Evolutionary conservation across 2,888 invertebrate species (phyloP).

Genomic region (Brenthis ino): DNA sequence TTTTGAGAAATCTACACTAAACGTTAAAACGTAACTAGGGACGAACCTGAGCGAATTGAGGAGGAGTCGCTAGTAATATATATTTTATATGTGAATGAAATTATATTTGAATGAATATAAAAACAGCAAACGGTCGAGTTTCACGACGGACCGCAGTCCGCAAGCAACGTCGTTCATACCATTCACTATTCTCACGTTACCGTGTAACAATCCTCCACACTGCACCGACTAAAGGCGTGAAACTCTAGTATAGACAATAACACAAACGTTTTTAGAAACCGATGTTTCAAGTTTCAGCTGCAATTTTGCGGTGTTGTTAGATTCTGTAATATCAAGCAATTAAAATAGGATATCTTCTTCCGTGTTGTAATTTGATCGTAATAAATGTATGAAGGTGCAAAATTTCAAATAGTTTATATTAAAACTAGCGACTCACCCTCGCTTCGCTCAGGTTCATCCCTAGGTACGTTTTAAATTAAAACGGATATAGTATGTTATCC

Average conservation of each 20-base stretch:
- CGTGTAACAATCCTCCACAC: conserved; percentile 45
- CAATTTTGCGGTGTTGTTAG: conserved; percentile 21
- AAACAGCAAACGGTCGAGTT: conserved; percentile 43
- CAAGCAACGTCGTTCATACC: conserved; percentile 47
- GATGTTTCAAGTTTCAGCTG: conserved; percentile 22
- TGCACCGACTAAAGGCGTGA: conserved; percentile 17
- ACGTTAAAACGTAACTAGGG: too few relatives aligned
- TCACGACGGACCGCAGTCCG: conserved; percentile 47
- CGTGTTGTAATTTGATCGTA: conserved; percentile 19
- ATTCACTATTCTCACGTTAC: conserved; percentile 64
- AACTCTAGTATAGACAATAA: conserved; percentile 29
- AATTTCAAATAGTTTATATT: too few relatives aligned
- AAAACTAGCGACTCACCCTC: too few relatives aligned
- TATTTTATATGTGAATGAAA: neutral
- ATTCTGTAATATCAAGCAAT: neutral
- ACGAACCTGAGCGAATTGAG: too few relatives aligned
- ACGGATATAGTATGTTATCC: too few relatives aligned
- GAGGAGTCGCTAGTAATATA: neutral
- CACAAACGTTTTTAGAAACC: conserved; percentile 28
- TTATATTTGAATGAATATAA: conserved; percentile 17
- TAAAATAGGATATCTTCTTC: conserved; percentile 9
- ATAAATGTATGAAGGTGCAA: neutral
- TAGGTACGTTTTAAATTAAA: too few relatives aligned
- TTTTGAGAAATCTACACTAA: too few relatives aligned
- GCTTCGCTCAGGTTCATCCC: too few relatives aligned